Evolutionary conservation across 2,797 vertebrate genomes (phyloP).

Genomic region (Pteropus rufus): DNA sequence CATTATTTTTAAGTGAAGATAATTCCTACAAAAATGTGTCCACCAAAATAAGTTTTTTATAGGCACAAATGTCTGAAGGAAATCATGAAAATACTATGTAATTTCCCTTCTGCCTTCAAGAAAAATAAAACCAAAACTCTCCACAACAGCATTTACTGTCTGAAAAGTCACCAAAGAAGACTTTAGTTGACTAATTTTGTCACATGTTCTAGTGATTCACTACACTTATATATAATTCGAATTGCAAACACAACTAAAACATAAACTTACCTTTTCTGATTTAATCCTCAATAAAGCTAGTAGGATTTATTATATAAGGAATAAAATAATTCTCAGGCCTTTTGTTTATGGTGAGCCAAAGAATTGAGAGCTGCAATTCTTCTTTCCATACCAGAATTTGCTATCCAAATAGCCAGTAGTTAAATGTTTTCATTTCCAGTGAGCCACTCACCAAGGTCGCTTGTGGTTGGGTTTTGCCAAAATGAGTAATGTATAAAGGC

Average conservation of each 20-base stretch:
- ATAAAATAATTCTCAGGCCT: not conserved
- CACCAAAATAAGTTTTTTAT: constrained; percentile 27
- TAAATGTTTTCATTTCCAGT: not conserved
- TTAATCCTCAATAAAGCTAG: not conserved
- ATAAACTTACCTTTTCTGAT: not conserved
- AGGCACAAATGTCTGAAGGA: not conserved
- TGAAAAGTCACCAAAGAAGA: constrained; percentile 35
- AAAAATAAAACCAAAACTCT: constrained; percentile 2
- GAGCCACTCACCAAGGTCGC: not conserved
- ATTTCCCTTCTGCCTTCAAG: not conserved
- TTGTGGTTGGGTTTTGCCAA: not conserved
- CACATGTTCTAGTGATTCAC: not conserved
- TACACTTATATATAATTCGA: not conserved
- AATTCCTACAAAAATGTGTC: constrained; percentile 39
- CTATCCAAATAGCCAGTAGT: not conserved
- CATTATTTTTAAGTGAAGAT: constrained; percentile 42
- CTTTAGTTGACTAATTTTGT: not conserved
- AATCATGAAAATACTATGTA: not conserved
- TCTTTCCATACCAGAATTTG: not conserved
- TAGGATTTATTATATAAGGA: not conserved
- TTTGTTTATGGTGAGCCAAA: not conserved
- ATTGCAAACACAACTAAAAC: not conserved
- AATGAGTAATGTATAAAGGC: not conserved
- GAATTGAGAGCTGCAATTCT: not conserved
- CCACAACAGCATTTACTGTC: not conserved